Base-by-base conservation (phyloP, 1,140 invertebrate species). In the Bombus difficillimus region DNA sequence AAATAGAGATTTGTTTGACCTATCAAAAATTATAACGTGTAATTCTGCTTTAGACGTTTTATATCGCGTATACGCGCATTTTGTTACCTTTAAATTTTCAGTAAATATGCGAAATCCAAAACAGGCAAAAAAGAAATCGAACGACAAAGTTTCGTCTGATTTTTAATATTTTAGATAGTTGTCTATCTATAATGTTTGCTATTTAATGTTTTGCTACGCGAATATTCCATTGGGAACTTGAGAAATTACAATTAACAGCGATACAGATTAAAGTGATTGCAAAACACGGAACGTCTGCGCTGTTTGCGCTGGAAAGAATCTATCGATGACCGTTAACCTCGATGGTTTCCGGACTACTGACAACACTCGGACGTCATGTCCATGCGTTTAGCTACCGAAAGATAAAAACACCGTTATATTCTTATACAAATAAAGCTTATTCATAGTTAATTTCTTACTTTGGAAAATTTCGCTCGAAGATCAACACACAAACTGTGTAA, bases 271-370 rank as follows among this genome's bases (percentile, higher is more conserved):
- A 64, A 28, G 5, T 13, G 12, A 64, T 77, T 83, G 74, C 64
- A 80, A 72, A 81, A 81, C 43, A 74, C 12, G 39, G 32, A 43
- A 32, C 18, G 39, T 62, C 13, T 18, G 59, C 15, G 2, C 32
- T 71, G 37, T 71, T 53, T 59, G 68, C 25, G 53, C 34, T 72
- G 39, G 28, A 85, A 81, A 39, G 77, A 81, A 41, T 71, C 39
- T 18, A 32, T 32, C 41, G 71, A 81, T 81, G 84, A 85, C 84
- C 69, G 84, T 74, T 81, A 81, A 85, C 71, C 84, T 85, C 79
- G n/a, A 72, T 85, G 28, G 43, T 75, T 81, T 81, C 68, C 71
- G 84, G 47, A 72, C 66, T 74, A 74, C 69, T 68, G 71, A 81
- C 84, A 74, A 85, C 47, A 73, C 34, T 64, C 41, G 32, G 25